These are phyloP conservation scores for Pangasius sanitwongsei DNA, from an alignment of 2,797 vertebrate genomes.

Conservation along the genomic window DNA sequence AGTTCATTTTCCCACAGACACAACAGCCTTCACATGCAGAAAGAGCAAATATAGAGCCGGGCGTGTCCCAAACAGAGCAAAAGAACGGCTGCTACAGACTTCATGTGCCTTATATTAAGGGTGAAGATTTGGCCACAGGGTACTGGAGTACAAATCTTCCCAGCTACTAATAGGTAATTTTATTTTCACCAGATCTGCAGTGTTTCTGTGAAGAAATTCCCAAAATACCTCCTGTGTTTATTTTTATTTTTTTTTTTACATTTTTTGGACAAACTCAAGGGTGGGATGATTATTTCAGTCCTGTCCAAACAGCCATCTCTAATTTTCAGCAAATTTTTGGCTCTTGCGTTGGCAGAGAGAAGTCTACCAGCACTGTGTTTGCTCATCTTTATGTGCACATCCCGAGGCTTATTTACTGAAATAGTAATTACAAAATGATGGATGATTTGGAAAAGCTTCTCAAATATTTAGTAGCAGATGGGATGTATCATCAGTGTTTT, in stretches of 20 bases:
- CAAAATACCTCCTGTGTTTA: not conserved
- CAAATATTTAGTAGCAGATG: not conserved
- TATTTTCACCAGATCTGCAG: not conserved
- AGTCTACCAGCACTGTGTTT: not conserved
- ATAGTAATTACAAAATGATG: no score
- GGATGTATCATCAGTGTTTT: not conserved
- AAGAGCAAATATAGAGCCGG: not conserved
- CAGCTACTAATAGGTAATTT: not conserved
- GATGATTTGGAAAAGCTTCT: not conserved
- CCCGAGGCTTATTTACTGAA: not conserved
- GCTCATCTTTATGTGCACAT: not conserved
- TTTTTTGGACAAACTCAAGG: not conserved
- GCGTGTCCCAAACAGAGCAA: not conserved
- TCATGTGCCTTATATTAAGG: not conserved
- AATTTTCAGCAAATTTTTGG: not conserved
- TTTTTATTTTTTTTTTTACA: not conserved
- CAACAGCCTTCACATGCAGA: not conserved
- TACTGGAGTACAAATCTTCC: not conserved
- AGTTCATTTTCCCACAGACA: constrained; percentile 11
- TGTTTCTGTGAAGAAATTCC: not conserved
- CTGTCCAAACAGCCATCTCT: not conserved
- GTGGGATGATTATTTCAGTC: not conserved
- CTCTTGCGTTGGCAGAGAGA: not conserved
- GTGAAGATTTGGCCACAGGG: not conserved
- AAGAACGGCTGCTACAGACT: not conserved